Conservation (phyloP, 1,140 invertebrate genomes). For the Ceratitis capitata region DNA sequence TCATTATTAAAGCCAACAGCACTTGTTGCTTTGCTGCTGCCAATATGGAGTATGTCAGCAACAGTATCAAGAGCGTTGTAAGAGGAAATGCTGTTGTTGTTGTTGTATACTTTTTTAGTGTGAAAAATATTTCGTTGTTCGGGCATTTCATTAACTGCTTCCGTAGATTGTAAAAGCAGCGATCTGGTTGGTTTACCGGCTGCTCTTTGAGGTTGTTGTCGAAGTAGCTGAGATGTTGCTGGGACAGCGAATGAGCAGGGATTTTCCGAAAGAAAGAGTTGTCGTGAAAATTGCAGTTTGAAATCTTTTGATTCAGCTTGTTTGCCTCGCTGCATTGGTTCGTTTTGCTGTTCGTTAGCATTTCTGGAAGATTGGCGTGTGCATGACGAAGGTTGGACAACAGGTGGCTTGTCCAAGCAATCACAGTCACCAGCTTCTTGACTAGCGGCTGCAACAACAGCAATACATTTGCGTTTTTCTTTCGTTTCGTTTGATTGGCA, state of each 20-base stretch:
- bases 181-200: neutral
- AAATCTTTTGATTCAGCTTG: neutral
- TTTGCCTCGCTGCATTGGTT: neutral
- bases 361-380: constrained; percentile 1
- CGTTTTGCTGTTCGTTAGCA: neutral
- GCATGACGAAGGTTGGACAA: neutral
- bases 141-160: neutral
- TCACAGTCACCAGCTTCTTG: neutral
- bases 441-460: neutral
- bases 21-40: constrained; percentile 18
- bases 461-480: neutral
- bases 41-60: neutral
- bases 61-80: neutral
- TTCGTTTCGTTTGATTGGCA: constrained; percentile 25
- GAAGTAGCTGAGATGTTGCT: neutral
- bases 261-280: neutral
- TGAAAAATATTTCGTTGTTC: constrained; percentile 37
- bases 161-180: neutral
- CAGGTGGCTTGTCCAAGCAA: neutral
- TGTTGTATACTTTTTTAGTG: too few relatives aligned
- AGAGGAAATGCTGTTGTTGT: neutral
- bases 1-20: neutral
- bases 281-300: neutral
- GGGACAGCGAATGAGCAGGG: neutral
- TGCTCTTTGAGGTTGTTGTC: neutral